Percentiles rank a stretch among this genome's conserved stretches.
These are phyloP conservation scores for Balaeniceps rex DNA, from an alignment of 2,113 vertebrate genomes.

Conservation along the genomic window DNA sequence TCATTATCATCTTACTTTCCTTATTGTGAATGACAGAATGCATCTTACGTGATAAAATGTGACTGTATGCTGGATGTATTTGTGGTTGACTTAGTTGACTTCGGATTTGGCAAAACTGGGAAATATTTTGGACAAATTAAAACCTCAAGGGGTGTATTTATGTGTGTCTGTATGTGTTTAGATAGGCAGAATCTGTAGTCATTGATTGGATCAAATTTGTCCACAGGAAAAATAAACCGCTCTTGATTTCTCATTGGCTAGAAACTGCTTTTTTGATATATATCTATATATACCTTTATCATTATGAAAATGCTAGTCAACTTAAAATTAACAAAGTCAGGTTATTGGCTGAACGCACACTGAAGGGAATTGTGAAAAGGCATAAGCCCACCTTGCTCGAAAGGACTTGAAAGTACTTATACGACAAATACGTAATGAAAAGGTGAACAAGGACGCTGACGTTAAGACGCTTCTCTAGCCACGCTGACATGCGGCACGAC, in stretches of 20 bases:
- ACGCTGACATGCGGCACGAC: neutral
- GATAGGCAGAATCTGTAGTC: neutral
- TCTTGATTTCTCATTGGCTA: no score
- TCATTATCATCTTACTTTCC: neutral
- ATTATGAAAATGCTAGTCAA: no score
- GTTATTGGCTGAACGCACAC: neutral
- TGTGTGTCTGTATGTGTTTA: neutral
- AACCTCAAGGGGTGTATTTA: neutral
- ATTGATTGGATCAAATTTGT: neutral
- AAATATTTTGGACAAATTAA: neutral
- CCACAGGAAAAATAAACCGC: neutral
- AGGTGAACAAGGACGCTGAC: neutral
- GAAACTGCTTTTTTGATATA: neutral
- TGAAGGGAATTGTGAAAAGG: neutral
- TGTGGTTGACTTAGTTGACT: neutral
- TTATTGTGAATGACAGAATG: neutral
- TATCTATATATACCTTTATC: no score
- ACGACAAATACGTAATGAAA: fast-evolving
- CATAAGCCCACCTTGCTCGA: neutral
- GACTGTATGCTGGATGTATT: neutral
- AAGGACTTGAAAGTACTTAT: neutral
- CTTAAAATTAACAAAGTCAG: no score
- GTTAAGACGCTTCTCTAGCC: neutral
- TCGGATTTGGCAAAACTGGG: neutral
- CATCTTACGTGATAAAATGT: neutral